Conservation (phyloP, 2,113 vertebrate species). For the Spilogale gracilis region DNA sequence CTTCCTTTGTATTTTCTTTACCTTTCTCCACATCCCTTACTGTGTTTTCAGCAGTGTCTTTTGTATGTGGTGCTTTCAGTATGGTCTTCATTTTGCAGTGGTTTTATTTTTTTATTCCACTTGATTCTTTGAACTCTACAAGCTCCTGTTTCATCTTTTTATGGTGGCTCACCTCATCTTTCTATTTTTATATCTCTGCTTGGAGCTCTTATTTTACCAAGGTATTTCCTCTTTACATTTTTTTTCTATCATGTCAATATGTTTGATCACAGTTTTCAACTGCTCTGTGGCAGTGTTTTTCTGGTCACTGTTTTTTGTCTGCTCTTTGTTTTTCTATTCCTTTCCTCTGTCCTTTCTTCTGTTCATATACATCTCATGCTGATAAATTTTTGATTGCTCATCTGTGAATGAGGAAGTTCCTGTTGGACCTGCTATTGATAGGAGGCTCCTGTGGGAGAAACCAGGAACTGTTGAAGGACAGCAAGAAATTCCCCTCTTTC, state of each 20-base stretch:
- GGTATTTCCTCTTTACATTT: conserved; percentile 15
- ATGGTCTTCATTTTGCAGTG: neutral
- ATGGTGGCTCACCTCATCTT: conserved; percentile 1
- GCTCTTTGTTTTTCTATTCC: neutral
- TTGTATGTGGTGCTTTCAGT: neutral
- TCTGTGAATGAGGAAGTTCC: conserved; percentile 12
- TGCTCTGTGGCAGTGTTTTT: conserved; percentile 1
- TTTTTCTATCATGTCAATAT: neutral
- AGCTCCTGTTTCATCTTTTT: neutral
- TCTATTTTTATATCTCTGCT: conserved; percentile 14
- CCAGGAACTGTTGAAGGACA: neutral
- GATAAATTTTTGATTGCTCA: conserved; percentile 16
- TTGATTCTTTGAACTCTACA: conserved; percentile 16
- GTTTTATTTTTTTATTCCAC: neutral
- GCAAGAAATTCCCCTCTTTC: conserved; percentile 8
- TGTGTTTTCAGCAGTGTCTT: neutral
- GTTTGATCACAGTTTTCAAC: conserved; percentile 20
- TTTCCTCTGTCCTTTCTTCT: neutral
- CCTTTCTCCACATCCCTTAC: neutral
- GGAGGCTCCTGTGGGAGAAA: neutral
- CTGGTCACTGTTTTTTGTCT: neutral
- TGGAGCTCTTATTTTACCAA: conserved; percentile 35
- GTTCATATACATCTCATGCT: conserved; percentile 6
- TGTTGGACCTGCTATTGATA: neutral
- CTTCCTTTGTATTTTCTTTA: neutral